phyloP scores from a whole-genome alignment of 1,140 invertebrate species.

The Trachymyrmex cornetzi region DNA sequence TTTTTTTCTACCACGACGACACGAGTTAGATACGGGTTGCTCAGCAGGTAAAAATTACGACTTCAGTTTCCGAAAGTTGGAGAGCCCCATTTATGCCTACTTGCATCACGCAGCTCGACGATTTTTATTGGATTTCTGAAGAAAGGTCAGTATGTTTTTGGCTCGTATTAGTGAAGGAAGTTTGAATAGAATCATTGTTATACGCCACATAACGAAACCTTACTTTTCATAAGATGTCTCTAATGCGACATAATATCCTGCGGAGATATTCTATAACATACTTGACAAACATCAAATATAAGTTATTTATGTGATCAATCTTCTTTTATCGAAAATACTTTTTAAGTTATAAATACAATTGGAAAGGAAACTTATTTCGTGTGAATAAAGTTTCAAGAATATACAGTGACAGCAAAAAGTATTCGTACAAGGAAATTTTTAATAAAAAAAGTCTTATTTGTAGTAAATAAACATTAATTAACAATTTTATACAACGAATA shows the following conservation, averaged over 20 bases:
- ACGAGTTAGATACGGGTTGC: constrained; percentile 27
- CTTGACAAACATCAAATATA: not conserved
- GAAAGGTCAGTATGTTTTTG: constrained; percentile 42
- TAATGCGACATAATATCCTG: constrained; percentile 14
- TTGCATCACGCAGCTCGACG: not conserved
- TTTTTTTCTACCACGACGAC: constrained; percentile 9
- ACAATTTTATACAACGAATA: too few relatives aligned
- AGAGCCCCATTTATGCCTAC: constrained; percentile 29
- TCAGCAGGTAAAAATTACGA: constrained; percentile 63
- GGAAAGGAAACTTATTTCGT: not conserved
- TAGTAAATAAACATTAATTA: too few relatives aligned
- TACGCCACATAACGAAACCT: not conserved
- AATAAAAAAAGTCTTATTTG: too few relatives aligned
- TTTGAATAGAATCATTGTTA: constrained; percentile 4
- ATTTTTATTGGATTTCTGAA: not conserved
- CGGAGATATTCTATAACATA: not conserved
- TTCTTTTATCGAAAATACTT: not conserved
- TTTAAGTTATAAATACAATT: not conserved
- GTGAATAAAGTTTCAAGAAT: not conserved
- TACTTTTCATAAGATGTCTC: not conserved
- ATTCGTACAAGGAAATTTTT: too few relatives aligned
- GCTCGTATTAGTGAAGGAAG: constrained; percentile 3
- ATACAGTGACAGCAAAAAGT: too few relatives aligned
- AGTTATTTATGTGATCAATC: not conserved
- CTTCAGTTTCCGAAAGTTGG: constrained; percentile 56